These are phyloP conservation scores for Holothuria glaberrima DNA, from an alignment of 35 echinoderm and acorn worm species.

Conservation along the genomic window DNA sequence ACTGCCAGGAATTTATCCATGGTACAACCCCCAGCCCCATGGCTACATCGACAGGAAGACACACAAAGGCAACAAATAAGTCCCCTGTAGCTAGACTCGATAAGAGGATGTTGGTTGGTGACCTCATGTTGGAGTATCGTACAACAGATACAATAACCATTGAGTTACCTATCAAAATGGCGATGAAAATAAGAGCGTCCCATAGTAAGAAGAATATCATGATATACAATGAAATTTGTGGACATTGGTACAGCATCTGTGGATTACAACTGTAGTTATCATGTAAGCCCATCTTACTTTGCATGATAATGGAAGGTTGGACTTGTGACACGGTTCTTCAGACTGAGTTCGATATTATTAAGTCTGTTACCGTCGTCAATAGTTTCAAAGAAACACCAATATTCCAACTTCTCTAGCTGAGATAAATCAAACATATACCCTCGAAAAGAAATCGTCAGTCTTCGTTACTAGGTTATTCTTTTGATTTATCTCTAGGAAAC, in stretches of 20 bases:
- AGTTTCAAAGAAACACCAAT: too few species aligned
- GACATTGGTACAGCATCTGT: background rate
- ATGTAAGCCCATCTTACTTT: too few species aligned
- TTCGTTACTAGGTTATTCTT: too few species aligned
- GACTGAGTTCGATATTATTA: too few species aligned
- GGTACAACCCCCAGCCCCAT: background rate
- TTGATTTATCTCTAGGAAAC: too few species aligned
- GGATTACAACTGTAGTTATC: background rate
- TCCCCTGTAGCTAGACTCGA: slow-evolving; percentile 3
- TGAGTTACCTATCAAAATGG: background rate
- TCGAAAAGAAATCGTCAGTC: too few species aligned
- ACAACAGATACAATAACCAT: slow-evolving; percentile 9
- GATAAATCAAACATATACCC: too few species aligned
- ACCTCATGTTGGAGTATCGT: background rate
- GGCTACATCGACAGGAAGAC: background rate
- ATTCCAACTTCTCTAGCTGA: too few species aligned
- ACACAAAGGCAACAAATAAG: background rate
- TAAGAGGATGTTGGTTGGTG: slow-evolving; percentile 4
- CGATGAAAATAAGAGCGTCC: background rate
- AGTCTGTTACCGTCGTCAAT: too few species aligned
- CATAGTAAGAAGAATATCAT: background rate
- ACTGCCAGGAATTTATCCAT: background rate
- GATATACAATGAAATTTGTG: background rate
- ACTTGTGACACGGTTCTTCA: too few species aligned
- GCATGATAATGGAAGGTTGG: too few species aligned